A percentile compares a stretch with the other conserved stretches of the same genome.
These are phyloP conservation scores for Leiothrix lutea DNA, from an alignment of 2,113 vertebrate genomes.

Conservation along the genomic window DNA sequence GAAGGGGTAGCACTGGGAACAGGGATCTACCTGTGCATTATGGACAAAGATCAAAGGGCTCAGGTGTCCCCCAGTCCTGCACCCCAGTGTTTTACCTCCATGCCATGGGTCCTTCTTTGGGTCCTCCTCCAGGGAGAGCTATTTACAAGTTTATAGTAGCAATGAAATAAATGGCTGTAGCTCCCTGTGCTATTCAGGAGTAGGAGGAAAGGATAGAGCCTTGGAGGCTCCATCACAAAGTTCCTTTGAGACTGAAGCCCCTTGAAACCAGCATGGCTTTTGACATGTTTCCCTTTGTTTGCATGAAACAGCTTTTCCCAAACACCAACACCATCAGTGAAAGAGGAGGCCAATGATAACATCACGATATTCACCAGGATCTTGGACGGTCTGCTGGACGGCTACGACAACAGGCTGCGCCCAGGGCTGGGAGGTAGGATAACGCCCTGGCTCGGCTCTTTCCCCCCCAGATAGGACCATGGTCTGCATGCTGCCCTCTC, in stretches of 20 bases:
- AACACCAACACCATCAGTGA: conserved; percentile 81
- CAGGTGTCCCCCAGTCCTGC: fast-evolving
- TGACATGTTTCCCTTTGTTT: neutral
- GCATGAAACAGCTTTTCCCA: conserved; percentile 82
- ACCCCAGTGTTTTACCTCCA: neutral
- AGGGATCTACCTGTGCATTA: neutral
- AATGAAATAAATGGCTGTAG: neutral
- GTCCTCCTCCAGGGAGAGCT: neutral
- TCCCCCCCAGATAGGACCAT: fast-evolving
- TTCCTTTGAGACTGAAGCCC: neutral
- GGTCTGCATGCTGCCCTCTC: fast-evolving
- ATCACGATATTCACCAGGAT: conserved; percentile 97
- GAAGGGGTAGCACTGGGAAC: fast-evolving
- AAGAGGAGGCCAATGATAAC: conserved; percentile 89
- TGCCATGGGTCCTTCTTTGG: neutral
- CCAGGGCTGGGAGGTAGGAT: conserved; percentile 90
- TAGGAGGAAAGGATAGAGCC: neutral
- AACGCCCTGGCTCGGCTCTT: fast-evolving
- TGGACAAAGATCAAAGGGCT: neutral
- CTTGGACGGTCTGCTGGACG: conserved; percentile 91
- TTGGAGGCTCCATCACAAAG: fast-evolving
- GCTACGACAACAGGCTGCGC: conserved; percentile 94
- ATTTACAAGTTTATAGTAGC: neutral
- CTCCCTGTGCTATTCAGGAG: neutral
- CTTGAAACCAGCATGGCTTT: neutral